Percentiles rank a stretch among this genome's conserved stretches.
These are phyloP conservation scores for Antigone vipio DNA, from an alignment of 2,113 vertebrate species.

Conservation along the genomic window DNA sequence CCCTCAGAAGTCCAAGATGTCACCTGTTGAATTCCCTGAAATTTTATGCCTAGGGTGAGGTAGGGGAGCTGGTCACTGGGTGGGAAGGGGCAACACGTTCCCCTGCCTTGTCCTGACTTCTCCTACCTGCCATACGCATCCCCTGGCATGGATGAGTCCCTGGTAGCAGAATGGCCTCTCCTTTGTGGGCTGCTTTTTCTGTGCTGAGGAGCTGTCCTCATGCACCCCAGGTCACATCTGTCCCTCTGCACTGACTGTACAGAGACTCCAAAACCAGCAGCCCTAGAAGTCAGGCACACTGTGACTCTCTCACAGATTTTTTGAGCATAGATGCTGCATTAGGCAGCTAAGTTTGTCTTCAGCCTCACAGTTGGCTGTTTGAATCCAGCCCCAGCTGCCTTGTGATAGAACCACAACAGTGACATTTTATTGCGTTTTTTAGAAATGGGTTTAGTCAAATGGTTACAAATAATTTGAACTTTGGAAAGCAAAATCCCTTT, in stretches of 20 bases:
- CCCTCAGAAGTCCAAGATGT: background rate
- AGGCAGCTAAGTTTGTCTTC: background rate
- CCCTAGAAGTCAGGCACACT: background rate
- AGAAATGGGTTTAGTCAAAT: background rate
- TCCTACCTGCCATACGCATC: background rate
- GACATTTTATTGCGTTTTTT: background rate
- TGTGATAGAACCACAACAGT: background rate
- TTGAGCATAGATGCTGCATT: background rate
- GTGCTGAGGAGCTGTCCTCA: background rate
- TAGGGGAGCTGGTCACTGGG: background rate
- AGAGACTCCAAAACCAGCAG: background rate
- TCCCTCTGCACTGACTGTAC: background rate
- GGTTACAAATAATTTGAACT: background rate
- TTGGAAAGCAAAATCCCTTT: background rate
- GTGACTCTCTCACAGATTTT: background rate
- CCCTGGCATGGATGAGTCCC: accelerated
- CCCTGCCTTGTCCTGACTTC: background rate
- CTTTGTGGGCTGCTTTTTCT: background rate
- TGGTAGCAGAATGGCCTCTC: background rate
- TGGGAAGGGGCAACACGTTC: accelerated
- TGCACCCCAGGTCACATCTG: background rate
- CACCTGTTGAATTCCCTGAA: background rate
- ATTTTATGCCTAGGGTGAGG: background rate
- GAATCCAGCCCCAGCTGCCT: background rate
- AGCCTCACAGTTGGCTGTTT: background rate